Percentiles rank a stretch among this genome's conserved stretches.
Evolutionary conservation across 2,113 vertebrate species (phyloP).

Genomic region (Numenius arquata): DNA sequence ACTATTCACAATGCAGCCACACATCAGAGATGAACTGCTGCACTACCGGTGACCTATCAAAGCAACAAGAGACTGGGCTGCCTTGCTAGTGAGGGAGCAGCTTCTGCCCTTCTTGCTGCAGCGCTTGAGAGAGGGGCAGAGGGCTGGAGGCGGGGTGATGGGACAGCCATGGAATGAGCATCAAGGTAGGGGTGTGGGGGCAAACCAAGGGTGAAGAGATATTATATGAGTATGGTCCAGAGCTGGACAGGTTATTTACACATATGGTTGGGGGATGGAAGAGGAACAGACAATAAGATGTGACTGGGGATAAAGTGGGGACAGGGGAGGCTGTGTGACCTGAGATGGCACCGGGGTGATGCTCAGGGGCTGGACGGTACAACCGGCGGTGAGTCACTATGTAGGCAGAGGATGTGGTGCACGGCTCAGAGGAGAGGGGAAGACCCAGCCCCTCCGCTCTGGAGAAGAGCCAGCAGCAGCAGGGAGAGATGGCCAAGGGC

Average conservation of each 20-base stretch:
- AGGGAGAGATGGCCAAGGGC: accelerated
- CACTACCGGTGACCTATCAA: neutral
- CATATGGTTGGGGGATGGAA: neutral
- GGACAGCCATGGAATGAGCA: neutral
- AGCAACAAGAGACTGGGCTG: neutral
- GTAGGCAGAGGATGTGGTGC: neutral
- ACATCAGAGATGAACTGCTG: neutral
- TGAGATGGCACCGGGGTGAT: neutral
- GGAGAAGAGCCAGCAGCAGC: neutral
- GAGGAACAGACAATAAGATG: neutral
- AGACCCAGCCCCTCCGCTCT: neutral
- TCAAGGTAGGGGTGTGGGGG: neutral
- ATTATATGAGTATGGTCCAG: neutral
- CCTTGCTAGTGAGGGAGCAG: neutral
- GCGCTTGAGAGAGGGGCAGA: neutral
- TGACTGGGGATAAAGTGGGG: neutral
- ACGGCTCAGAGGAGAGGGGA: neutral
- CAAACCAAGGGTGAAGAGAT: neutral
- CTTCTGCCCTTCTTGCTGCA: neutral
- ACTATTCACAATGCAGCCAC: neutral
- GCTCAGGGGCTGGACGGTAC: neutral
- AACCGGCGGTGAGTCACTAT: neutral
- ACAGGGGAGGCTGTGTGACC: neutral
- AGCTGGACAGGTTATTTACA: neutral
- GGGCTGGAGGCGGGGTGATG: neutral